Evolutionary conservation across 2,888 invertebrate species (phyloP), one percentile per base, ranked within the genome.

Genomic region (Eledona agricola): DNA sequence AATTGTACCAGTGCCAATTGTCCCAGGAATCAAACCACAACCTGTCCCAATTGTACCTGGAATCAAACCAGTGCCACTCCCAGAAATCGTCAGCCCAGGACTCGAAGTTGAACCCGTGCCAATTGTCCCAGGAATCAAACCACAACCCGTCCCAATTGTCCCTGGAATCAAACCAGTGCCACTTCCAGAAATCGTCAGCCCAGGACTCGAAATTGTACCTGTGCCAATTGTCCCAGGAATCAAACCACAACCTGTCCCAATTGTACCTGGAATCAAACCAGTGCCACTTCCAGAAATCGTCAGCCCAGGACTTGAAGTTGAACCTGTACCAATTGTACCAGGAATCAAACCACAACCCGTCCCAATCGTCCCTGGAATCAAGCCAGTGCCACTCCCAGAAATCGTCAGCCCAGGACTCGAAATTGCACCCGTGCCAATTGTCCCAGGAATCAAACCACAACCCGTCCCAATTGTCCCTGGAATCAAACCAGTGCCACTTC

Each of bases 291-390:
- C n/a, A n/a, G n/a, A n/a, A n/a, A n/a, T n/a, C n/a, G n/a, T n/a
- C n/a, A n/a, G n/a, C n/a, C n/a, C n/a, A n/a, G n/a, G n/a, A 20
- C 32, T 17, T 6, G 37, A 23, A 22, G 11, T 37, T 2, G 23
- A 37, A 22, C 37, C 37, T n/a, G 10, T 37, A 6, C 37, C 37
- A 35, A 7, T n/a, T n/a, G n/a, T n/a, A n/a, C n/a, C n/a, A 16
- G 6, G 28, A 28, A 28, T 3, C 28, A 11, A 12, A 10, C 1
- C 19, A 19, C 10, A 20, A 35, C 11, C 22, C 10, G 25, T n/a
- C n/a, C n/a, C n/a, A n/a, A n/a, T n/a, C n/a, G n/a, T n/a, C n/a
- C n/a, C n/a, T n/a, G n/a, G n/a, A n/a, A n/a, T n/a, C 9, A 9
- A 15, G 4, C 17, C 17, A 10, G 12, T 37, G 3, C 37, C 37